A percentile compares a stretch with the other conserved stretches of the same genome.
Evolutionary conservation across 2,888 invertebrate genomes (phyloP).

Genomic region (Eretmocerus hayati): DNA sequence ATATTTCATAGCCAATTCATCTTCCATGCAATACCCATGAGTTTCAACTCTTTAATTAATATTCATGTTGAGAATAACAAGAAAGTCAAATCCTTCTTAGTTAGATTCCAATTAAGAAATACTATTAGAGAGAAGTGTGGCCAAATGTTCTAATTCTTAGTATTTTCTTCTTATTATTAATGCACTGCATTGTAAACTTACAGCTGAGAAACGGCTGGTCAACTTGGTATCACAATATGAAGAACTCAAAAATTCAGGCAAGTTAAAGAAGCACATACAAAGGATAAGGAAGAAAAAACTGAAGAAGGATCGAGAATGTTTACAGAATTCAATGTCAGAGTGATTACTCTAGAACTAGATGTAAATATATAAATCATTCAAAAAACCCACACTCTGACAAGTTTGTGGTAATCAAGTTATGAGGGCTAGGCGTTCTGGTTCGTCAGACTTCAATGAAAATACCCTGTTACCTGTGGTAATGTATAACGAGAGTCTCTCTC

Average conservation of each 20-base stretch:
- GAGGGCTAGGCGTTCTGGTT: too few relatives aligned
- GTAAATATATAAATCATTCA: not conserved
- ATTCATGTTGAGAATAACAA: not conserved
- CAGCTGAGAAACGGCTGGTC: constrained; percentile 72
- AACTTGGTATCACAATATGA: constrained; percentile 74
- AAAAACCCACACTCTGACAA: too few relatives aligned
- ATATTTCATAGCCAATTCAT: too few relatives aligned
- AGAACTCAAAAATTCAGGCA: constrained; percentile 69
- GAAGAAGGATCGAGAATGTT: constrained; percentile 32
- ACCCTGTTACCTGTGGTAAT: too few relatives aligned
- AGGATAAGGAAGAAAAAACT: constrained; percentile 71
- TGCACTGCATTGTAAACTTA: constrained; percentile 36
- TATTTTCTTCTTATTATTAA: too few relatives aligned
- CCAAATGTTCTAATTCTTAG: too few relatives aligned
- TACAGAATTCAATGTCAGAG: constrained; percentile 17
- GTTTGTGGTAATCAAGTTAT: too few relatives aligned
- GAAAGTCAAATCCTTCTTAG: not conserved
- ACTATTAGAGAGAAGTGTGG: too few relatives aligned
- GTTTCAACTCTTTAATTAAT: too few relatives aligned
- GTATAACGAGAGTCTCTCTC: too few relatives aligned
- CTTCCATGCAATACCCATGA: too few relatives aligned
- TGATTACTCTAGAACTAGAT: not conserved
- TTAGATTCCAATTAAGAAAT: constrained; percentile 1
- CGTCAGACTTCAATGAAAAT: too few relatives aligned
- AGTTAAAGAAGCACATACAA: constrained; percentile 73